Percentiles rank a stretch among this genome's conserved stretches.
Evolutionary conservation across 2,888 invertebrate species (phyloP).

Genomic region (Ecdyonurus torrentis): DNA sequence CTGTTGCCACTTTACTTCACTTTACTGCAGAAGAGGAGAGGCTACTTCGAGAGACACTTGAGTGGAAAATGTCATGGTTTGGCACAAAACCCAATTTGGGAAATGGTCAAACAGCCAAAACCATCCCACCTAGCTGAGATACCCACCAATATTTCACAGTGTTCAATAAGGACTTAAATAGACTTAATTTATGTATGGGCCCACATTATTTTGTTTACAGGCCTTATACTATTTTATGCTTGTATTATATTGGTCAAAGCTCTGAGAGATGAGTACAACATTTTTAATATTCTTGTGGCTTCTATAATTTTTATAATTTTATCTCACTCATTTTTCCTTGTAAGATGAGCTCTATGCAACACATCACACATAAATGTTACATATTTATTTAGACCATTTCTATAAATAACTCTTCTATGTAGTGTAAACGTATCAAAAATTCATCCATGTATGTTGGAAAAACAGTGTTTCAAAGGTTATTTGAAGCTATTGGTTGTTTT

Average conservation of each 20-base stretch:
- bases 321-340: no score
- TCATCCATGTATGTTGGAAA: no score
- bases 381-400: no score
- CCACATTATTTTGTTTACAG: neutral
- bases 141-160: neutral
- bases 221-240: neutral
- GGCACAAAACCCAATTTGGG: constrained; percentile 34
- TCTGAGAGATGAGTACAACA: neutral
- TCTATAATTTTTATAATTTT: no score
- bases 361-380: no score
- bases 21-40: constrained; percentile 78
- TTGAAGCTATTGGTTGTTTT: no score
- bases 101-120: constrained; percentile 25
- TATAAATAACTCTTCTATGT: no score
- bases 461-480: no score
- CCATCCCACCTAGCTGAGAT: constrained; percentile 29
- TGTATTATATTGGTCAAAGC: neutral
- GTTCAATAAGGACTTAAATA: neutral
- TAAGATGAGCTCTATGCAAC: no score
- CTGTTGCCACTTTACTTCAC: constrained; percentile 66
- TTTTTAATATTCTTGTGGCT: no score
- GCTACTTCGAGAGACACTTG: constrained; percentile 59
- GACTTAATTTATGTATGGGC: no score
- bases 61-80: constrained; percentile 60
- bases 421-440: no score